A percentile compares a stretch with the other conserved stretches of the same genome.
Conservation (phyloP, 2,888 invertebrate species). For the Pseudanteris insignis region DNA sequence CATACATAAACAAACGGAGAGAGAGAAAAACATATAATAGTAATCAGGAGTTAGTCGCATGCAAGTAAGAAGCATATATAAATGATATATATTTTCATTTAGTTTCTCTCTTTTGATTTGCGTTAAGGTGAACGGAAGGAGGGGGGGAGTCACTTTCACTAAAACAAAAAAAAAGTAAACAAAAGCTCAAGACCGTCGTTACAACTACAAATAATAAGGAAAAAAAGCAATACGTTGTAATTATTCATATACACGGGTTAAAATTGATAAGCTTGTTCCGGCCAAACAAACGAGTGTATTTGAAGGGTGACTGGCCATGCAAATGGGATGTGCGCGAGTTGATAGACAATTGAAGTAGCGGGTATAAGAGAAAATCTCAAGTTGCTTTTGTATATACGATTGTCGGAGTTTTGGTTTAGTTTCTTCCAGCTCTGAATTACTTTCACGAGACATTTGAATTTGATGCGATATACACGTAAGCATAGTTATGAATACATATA, state of each 20-base stretch:
- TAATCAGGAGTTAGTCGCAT: constrained; percentile 13
- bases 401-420: constrained; percentile 13
- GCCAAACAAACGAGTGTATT: constrained; percentile 35
- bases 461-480: constrained; percentile 23
- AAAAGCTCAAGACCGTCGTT: constrained; percentile 63
- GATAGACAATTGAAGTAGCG: constrained; percentile 28
- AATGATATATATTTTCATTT: constrained; percentile 23
- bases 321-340: constrained; percentile 39
- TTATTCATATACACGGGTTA: constrained; percentile 58
- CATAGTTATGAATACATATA: constrained; percentile 35
- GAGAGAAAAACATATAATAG: constrained; percentile 41
- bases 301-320: constrained; percentile 21
- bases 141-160: constrained; percentile 32
- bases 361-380: constrained; percentile 22
- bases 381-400: constrained; percentile 45
- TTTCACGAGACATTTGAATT: constrained; percentile 8
- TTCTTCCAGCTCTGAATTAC: constrained; percentile 10
- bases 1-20: constrained; percentile 24
- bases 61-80: constrained; percentile 6
- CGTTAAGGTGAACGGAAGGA: constrained; percentile 28
- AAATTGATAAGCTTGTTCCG: constrained; percentile 24
- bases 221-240: constrained; percentile 82
- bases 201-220: constrained; percentile 67
- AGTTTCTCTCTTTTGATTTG: constrained; percentile 45
- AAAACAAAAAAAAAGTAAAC: no score